Conservation (phyloP, 2,113 vertebrate species). For the Mobula birostris region DNA sequence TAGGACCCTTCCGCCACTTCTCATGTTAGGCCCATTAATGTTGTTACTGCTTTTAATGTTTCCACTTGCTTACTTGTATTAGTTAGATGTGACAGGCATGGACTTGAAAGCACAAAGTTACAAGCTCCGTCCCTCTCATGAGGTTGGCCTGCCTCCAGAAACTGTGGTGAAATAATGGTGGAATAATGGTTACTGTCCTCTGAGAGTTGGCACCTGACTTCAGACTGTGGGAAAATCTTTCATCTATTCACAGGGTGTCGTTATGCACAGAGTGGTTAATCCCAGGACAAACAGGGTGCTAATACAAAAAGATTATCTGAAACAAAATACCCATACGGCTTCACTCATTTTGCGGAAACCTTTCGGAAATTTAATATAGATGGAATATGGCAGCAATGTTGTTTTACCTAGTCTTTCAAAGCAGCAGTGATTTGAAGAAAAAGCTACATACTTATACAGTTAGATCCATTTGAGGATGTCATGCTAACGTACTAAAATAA, state of each 20-base stretch:
- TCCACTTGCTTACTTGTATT: neutral
- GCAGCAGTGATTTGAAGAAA: neutral
- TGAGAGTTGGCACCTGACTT: slow-evolving; percentile 8
- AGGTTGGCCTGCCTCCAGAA: slow-evolving; percentile 15
- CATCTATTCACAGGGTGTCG: slow-evolving; percentile 31
- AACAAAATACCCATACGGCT: slow-evolving; percentile 15
- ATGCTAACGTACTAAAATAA: neutral
- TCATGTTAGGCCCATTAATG: neutral
- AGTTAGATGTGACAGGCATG: slow-evolving; percentile 5
- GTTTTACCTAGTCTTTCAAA: neutral
- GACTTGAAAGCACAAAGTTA: neutral
- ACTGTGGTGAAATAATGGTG: neutral
- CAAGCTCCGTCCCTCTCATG: neutral
- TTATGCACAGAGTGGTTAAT: slow-evolving; percentile 16
- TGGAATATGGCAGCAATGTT: neutral
- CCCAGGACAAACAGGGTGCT: slow-evolving; percentile 16
- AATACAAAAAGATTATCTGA: slow-evolving; percentile 21
- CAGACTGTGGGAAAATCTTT: slow-evolving; percentile 33
- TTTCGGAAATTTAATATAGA: neutral
- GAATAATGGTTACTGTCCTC: slow-evolving; percentile 6
- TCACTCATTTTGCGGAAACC: neutral
- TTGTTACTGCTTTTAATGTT: neutral
- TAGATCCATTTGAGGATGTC: neutral
- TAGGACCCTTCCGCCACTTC: neutral
- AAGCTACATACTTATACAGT: neutral